Base-by-base conservation (phyloP, 1,140 invertebrate species). In the Holcopasites calliopsidis region DNA sequence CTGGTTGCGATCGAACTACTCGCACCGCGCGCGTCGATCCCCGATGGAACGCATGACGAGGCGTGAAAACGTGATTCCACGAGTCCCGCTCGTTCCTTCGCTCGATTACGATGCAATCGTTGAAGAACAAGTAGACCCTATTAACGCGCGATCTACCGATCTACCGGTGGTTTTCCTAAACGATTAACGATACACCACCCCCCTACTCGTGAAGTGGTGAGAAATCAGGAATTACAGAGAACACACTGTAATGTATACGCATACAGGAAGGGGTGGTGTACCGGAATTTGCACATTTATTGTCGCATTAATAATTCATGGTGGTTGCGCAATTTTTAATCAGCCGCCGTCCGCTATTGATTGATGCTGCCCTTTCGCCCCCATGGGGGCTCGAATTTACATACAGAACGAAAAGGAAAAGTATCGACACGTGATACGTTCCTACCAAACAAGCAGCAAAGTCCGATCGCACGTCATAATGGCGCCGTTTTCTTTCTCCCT, bases 261-360 rank as follows among this genome's bases (percentile, higher is more conserved):
- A 31, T 38, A 54, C 42, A 44, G 28, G 35, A 52, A 31, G 23
- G 52, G 72, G 82, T 82, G 82, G 80, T 76, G 79, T 86, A 83
- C 72, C 55, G 85, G 85, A 88, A 88, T 87, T 87, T 87, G 82
- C 87, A 87, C 86, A 85, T 87, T 87, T 87, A 88, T 87, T 86
- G 85, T 87, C 87, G 85, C 86, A 87, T 88, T 87, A 88, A 88
- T 88, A 88, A 88, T 88, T 88, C 87, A 88, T 87, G 87, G 73
- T 85, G n/a, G 84, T 88, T 88, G 86, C 86, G 86, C 87, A 88
- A 88, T 88, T 87, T 88, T 88, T 88, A 88, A 88, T 88, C 87
- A 88, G 87, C 85, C 83, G 87, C 86, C 86, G 87, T 87, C 87
- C 87, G 86, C 84, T 85, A 87, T 87, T 88, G 87, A 88, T 88